Evolutionary conservation across 2,113 vertebrate species (phyloP).

Genomic region (Camelus bactrianus): DNA sequence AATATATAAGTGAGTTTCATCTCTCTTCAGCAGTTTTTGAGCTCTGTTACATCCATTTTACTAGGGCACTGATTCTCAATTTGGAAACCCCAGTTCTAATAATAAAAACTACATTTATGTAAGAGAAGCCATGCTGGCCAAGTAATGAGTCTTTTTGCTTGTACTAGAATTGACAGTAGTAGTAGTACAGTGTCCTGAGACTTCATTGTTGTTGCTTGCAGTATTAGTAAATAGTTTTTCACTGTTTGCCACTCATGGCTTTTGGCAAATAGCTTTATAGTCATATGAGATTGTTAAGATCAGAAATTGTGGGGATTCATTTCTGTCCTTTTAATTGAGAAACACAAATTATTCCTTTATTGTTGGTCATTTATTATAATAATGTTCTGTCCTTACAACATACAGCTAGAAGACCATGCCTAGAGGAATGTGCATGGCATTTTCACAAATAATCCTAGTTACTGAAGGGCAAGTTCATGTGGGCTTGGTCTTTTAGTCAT

Average conservation of each 20-base stretch:
- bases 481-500: not conserved
- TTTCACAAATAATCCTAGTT: not conserved
- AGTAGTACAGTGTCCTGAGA: not conserved
- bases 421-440: not conserved
- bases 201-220: not conserved
- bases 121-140: not conserved
- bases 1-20: conserved; percentile 1
- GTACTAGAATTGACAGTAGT: not conserved
- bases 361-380: not conserved
- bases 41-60: not conserved
- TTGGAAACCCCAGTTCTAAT: conserved; percentile 28
- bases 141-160: not conserved
- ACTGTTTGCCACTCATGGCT: not conserved
- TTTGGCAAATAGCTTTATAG: conserved; percentile 36
- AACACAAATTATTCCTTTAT: conserved; percentile 8
- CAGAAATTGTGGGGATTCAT: not conserved
- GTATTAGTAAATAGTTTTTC: not conserved
- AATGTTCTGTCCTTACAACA: not conserved
- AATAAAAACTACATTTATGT: not conserved
- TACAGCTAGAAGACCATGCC: not conserved
- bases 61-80: not conserved
- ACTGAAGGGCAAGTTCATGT: not conserved
- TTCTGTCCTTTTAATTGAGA: conserved; percentile 44
- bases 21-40: not conserved
- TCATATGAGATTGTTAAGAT: not conserved